These are phyloP conservation scores for Elymnias hypermnestra DNA, from an alignment of 1,140 invertebrate species.

Conservation along the genomic window DNA sequence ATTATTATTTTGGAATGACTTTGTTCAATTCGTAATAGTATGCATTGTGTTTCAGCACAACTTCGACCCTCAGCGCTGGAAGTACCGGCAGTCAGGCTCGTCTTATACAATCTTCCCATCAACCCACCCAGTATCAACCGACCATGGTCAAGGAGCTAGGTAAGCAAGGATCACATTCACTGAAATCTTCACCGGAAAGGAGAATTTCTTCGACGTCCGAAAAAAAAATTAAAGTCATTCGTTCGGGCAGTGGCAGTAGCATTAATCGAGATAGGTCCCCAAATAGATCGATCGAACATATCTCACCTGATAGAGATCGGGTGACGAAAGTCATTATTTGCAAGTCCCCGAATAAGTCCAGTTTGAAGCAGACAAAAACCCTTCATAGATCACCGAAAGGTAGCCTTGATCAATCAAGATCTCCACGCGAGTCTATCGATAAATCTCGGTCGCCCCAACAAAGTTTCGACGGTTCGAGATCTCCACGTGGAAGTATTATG, in stretches of 20 bases:
- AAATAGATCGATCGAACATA: constrained; percentile 40
- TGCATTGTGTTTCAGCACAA: constrained; percentile 80
- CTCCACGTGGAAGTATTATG: constrained; percentile 62
- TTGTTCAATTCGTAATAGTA: not conserved
- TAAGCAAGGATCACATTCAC: constrained; percentile 79
- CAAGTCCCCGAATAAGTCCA: constrained; percentile 74
- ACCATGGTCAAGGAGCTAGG: constrained; percentile 90
- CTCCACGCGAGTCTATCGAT: constrained; percentile 61
- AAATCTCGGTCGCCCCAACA: constrained; percentile 65
- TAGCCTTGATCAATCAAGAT: constrained; percentile 63
- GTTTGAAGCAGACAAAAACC: constrained; percentile 59
- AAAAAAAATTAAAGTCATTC: constrained; percentile 63
- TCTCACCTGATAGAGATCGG: constrained; percentile 58
- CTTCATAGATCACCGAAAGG: constrained; percentile 62
- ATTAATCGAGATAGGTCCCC: constrained; percentile 68
- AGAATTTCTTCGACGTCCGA: constrained; percentile 45
- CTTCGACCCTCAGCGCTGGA: constrained; percentile 94
- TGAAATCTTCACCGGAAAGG: constrained; percentile 67
- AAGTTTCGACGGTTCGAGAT: constrained; percentile 64
- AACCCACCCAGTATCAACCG: constrained; percentile 92
- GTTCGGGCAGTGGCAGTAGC: constrained; percentile 67
- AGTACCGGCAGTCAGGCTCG: constrained; percentile 95
- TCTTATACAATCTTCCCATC: constrained; percentile 94
- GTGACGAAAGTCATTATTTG: constrained; percentile 74
- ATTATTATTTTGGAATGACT: not conserved